Percentiles rank a stretch among this genome's conserved stretches.
Evolutionary conservation across 37 sponge, comb jelly and placozoan genomes (phyloP).

Genomic region (Spongilla lacustris): DNA sequence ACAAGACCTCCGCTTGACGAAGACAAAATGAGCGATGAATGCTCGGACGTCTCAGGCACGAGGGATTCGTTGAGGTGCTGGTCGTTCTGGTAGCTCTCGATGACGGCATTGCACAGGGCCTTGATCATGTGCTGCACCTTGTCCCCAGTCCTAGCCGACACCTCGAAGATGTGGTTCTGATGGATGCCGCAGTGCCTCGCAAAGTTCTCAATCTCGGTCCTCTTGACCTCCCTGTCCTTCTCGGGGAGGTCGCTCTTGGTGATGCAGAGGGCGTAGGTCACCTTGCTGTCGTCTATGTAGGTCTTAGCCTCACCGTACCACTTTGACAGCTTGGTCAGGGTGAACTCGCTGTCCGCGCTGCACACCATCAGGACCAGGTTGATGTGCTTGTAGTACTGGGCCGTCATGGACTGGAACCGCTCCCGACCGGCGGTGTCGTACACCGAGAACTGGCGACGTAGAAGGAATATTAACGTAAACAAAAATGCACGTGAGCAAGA

Average conservation of each 20-base stretch:
- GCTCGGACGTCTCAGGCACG: background rate
- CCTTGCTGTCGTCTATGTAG: conserved; percentile 40
- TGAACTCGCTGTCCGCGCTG: conserved; percentile 58
- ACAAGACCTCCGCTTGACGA: background rate
- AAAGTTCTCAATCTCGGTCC: conserved; percentile 34
- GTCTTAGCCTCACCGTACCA: conserved; percentile 63
- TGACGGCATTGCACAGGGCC: conserved; percentile 14
- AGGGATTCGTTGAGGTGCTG: background rate
- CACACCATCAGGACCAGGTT: conserved; percentile 59
- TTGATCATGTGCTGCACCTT: conserved; percentile 49
- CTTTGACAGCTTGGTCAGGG: conserved; percentile 51
- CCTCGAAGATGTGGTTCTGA: conserved; percentile 29
- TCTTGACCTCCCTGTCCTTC: conserved; percentile 36
- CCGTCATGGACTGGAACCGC: conserved; percentile 57
- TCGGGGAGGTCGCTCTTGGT: conserved; percentile 54
- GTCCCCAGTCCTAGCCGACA: conserved; percentile 55
- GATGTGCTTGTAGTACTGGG: conserved; percentile 54
- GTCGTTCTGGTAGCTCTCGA: conserved; percentile 8
- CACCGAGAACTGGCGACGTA: conserved; percentile 36
- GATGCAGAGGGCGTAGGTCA: conserved; percentile 41
- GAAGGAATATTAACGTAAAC: too few relatives aligned
- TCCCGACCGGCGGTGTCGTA: conserved; percentile 61
- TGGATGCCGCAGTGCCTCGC: conserved; percentile 28
- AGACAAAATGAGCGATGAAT: background rate
- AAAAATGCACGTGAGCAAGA: too few relatives aligned